Percentiles rank a stretch among this genome's conserved stretches.
Conservation (phyloP, 2,113 vertebrate species). For the Rynchops niger region DNA sequence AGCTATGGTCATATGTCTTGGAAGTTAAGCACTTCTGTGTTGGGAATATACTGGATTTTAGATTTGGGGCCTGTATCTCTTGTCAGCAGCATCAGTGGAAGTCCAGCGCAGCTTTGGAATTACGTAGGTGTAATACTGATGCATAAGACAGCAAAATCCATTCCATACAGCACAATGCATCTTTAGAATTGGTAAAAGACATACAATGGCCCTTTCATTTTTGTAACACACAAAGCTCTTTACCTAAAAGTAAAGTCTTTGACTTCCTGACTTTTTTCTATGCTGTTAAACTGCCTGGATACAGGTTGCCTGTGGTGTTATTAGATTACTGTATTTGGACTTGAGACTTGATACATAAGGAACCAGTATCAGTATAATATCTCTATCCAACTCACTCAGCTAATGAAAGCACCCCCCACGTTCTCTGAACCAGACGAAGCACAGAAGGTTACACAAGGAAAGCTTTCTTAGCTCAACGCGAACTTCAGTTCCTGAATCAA, state of each 20-base stretch:
- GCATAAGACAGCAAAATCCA: not conserved
- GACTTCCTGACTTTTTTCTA: not conserved
- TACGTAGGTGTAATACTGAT: not conserved
- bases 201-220: not conserved
- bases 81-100: not conserved
- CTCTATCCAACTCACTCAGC: not conserved
- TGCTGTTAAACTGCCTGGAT: not conserved
- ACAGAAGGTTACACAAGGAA: not conserved
- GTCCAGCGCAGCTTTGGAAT: constrained; percentile 4
- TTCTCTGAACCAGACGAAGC: not conserved
- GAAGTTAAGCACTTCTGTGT: not conserved
- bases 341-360: not conserved
- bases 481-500: not conserved
- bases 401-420: not conserved
- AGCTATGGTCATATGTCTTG: not conserved
- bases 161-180: not conserved
- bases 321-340: not conserved
- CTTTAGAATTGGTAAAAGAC: not conserved
- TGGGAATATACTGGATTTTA: not conserved
- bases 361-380: not conserved
- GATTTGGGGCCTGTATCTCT: not conserved
- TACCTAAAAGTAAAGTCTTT: not conserved
- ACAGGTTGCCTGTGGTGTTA: not conserved
- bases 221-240: constrained; percentile 6
- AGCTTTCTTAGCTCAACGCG: not conserved